These are phyloP conservation scores for Euproctis similis DNA, from an alignment of 2,888 invertebrate genomes.

Conservation along the genomic window DNA sequence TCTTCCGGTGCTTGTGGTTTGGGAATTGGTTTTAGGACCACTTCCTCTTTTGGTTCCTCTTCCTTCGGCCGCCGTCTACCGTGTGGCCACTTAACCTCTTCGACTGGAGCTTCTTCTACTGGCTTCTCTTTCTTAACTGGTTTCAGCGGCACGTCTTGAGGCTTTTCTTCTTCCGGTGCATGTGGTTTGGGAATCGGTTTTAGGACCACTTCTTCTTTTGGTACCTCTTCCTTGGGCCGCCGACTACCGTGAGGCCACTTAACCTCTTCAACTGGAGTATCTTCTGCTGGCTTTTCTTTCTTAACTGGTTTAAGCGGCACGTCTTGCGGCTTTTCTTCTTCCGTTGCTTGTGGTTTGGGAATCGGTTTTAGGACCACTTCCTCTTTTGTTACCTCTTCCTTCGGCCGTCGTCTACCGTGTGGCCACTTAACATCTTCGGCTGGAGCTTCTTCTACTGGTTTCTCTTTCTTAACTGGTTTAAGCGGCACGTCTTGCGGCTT, in stretches of 20 bases:
- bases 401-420: background rate
- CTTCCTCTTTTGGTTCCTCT: slow-evolving; percentile 34
- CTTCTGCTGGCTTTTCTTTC: slow-evolving; percentile 32
- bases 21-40: slow-evolving; percentile 45
- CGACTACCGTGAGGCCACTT: slow-evolving; percentile 33
- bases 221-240: slow-evolving; percentile 29
- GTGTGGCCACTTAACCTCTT: background rate
- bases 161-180: slow-evolving; percentile 37
- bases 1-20: slow-evolving; percentile 32
- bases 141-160: slow-evolving; percentile 37
- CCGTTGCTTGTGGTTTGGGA: background rate
- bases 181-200: slow-evolving; percentile 49
- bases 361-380: background rate
- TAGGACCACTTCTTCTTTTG: slow-evolving; percentile 39
- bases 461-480: slow-evolving; percentile 1
- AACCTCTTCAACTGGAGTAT: slow-evolving; percentile 20
- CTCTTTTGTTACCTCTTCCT: background rate
- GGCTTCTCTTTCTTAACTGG: background rate
- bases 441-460: background rate
- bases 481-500: background rate
- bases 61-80: slow-evolving; percentile 22
- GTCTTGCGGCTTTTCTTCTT: slow-evolving; percentile 42
- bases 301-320: slow-evolving; percentile 33
- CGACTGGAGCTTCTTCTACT: background rate
- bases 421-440: background rate